Conservation (phyloP, 2,113 vertebrate species). For the Ciconia maguari region DNA sequence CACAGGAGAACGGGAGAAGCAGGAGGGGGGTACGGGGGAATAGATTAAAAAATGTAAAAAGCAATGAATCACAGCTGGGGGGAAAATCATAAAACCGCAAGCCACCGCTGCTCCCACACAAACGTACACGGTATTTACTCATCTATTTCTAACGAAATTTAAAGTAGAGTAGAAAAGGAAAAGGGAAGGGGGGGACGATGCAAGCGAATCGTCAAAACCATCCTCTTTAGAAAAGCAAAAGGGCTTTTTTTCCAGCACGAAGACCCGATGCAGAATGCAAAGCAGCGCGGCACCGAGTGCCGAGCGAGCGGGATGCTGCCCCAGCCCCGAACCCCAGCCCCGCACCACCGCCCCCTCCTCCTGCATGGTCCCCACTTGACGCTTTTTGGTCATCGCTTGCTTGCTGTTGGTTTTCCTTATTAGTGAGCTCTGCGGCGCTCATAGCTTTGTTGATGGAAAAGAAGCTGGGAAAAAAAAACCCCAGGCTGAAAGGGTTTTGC, state of each 20-base stretch:
- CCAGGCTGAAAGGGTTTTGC: background rate
- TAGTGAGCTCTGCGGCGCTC: background rate
- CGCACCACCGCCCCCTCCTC: background rate
- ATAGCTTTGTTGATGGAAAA: background rate
- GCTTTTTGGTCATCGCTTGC: background rate
- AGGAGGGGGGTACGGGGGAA: background rate
- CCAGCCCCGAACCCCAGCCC: background rate
- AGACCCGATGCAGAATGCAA: background rate
- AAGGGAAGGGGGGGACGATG: background rate
- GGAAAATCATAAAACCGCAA: background rate
- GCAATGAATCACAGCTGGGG: conserved; percentile 50
- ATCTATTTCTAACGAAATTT: background rate
- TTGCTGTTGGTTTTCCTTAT: background rate
- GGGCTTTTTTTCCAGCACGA: background rate
- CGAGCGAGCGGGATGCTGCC: background rate
- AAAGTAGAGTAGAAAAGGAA: background rate
- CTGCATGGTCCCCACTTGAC: background rate
- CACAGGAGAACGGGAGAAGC: background rate
- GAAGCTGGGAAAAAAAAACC: background rate
- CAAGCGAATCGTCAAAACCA: background rate
- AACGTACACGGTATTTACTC: background rate
- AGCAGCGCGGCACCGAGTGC: background rate
- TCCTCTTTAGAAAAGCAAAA: background rate
- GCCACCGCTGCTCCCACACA: background rate
- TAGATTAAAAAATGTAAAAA: conserved; percentile 61